Percentiles rank a stretch among this genome's conserved stretches.
phyloP scores from a whole-genome alignment of 2,888 invertebrate species.

The Caenorhabditis panamensis region DNA sequence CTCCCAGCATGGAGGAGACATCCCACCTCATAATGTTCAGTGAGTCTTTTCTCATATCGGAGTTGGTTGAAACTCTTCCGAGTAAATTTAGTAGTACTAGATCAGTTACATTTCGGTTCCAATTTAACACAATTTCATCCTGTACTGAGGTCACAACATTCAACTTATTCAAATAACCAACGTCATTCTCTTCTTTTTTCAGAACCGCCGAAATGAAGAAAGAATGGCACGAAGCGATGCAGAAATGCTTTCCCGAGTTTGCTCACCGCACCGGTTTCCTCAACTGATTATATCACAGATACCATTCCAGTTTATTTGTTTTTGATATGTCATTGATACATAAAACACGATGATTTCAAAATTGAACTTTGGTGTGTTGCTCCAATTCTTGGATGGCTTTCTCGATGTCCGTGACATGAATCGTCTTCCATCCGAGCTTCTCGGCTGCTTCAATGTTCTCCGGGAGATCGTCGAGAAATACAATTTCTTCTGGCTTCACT shows the following conservation, averaged over 20 bases:
- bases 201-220: slow-evolving; percentile 53
- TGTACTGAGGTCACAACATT: neutral
- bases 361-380: slow-evolving; percentile 30
- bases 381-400: slow-evolving; percentile 40
- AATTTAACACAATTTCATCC: too few relatives aligned
- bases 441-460: slow-evolving; percentile 72
- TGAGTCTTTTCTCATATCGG: slow-evolving; percentile 8
- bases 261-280: slow-evolving; percentile 62
- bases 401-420: slow-evolving; percentile 58
- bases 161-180: neutral
- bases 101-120: too few relatives aligned
- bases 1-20: slow-evolving; percentile 57
- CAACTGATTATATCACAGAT: neutral
- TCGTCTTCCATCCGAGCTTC: slow-evolving; percentile 69
- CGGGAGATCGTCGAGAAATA: slow-evolving; percentile 72
- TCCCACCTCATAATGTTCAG: slow-evolving; percentile 61
- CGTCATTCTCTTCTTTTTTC: slow-evolving; percentile 18
- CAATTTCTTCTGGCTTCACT: slow-evolving; percentile 63
- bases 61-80: too few relatives aligned
- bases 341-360: slow-evolving; percentile 7
- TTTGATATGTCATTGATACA: neutral
- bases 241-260: slow-evolving; percentile 64
- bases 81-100: too few relatives aligned
- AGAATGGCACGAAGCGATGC: slow-evolving; percentile 66
- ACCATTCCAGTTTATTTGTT: slow-evolving; percentile 45